Percentiles rank a stretch among this genome's conserved stretches.
Evolutionary conservation across 2,888 invertebrate species (phyloP).

Genomic region (Meganola albula): DNA sequence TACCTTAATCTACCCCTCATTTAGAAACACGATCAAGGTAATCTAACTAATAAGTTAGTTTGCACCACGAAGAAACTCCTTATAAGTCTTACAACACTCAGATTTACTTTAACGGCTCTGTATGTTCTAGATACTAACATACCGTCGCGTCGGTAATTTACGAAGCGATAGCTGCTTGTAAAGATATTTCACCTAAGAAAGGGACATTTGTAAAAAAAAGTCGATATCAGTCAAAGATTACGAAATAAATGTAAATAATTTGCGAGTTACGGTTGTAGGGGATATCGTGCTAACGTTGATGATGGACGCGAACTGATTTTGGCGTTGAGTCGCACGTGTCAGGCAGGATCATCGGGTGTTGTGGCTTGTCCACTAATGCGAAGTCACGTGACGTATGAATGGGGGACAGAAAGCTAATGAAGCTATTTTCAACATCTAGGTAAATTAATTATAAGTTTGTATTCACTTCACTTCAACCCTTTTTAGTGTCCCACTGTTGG

Average conservation of each 20-base stretch:
- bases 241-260: conserved; percentile 17
- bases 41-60: conserved; percentile 26
- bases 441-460: no score
- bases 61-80: conserved; percentile 25
- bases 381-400: not conserved
- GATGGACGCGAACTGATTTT: conserved; percentile 15
- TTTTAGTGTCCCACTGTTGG: no score
- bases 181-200: no score
- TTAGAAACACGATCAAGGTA: conserved; percentile 13
- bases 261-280: conserved; percentile 9
- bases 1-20: conserved; percentile 13
- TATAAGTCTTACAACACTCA: conserved; percentile 22
- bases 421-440: no score
- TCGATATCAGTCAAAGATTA: no score
- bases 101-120: conserved; percentile 34
- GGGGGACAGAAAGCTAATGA: no score
- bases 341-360: not conserved
- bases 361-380: not conserved
- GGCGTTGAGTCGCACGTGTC: conserved; percentile 3
- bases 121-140: no score
- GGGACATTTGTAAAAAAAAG: no score
- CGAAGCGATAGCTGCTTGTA: no score
- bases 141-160: no score
- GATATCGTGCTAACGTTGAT: conserved; percentile 12
- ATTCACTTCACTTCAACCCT: no score